Base-by-base conservation (phyloP, 1,140 invertebrate genomes). In the Glossosoma conforme region DNA sequence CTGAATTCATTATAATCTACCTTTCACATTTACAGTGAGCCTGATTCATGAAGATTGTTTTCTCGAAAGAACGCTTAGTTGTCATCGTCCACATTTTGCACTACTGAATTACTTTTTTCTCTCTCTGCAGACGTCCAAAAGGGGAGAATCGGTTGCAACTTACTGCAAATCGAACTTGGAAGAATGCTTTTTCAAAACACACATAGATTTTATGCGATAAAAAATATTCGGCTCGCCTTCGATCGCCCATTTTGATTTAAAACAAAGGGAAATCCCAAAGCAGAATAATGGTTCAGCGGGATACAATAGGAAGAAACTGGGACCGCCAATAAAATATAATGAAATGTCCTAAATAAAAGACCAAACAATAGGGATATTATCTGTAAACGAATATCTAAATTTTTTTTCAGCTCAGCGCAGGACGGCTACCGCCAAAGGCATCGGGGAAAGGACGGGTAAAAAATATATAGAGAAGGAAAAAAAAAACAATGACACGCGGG, bases 281-380 rank as follows among this genome's bases (percentile, higher is more conserved):
- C 22, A 41, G 43, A 44, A 55, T 55, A 55, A 55, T 55, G 53
- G 53, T 32, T 30, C n/a, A 25, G 32, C 33, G 45, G 38, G 40
- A 32, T 46, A 55, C 53, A 55, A 55, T 55, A 55, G 53, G 33
- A 55, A 50, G 53, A 55, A n/a, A n/a, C 40, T 20, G 45, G 50
- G 32, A 55, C 19, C 32, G 45, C 53, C 53, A 55, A 55, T 55
- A 55, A 55, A 55, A 55, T 55, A 55, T 55, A 54, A 54, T 54
- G 46, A 44, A 55, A 55, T 38, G 46, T 37, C 44, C 46, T 49
- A 55, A 55, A 55, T 55, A 55, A 55, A 55, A 55, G 32, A 32
- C 45, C 37, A 49, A 55, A 55, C 53, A 55, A 55, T 55, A 35
- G 53, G 45, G 22, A 47, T 55, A 55, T 55, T 55, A 55, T 55